Conservation (phyloP, 2,888 invertebrate species). For the Hecatera dysodea region DNA sequence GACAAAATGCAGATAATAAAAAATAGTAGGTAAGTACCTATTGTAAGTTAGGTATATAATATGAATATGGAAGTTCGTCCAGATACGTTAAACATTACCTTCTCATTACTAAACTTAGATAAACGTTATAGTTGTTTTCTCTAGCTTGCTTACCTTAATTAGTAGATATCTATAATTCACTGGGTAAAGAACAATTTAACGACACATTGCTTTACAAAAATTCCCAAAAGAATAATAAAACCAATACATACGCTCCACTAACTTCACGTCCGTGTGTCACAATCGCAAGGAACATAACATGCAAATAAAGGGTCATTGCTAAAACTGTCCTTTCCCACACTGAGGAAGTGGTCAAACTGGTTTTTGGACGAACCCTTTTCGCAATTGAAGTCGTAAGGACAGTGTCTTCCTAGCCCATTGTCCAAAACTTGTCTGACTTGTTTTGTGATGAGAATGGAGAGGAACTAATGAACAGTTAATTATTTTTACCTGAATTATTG, state of each 20-base stretch:
- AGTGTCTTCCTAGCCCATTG: conserved; percentile 82
- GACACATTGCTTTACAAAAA: background rate
- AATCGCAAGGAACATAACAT: conserved; percentile 56
- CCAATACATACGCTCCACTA: conserved; percentile 15
- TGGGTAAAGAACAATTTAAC: background rate
- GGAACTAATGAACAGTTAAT: too few species aligned
- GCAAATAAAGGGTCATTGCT: conserved; percentile 85
- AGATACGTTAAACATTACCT: too few species aligned
- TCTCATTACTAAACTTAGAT: too few species aligned
- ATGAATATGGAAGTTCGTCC: too few species aligned
- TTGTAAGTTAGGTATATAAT: too few species aligned
- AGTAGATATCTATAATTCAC: too few species aligned
- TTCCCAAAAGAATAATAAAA: background rate
- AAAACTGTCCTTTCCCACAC: conserved; percentile 84
- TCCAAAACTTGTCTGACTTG: conserved; percentile 80
- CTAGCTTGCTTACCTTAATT: too few species aligned
- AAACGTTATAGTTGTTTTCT: too few species aligned
- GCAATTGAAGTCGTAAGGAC: conserved; percentile 73
- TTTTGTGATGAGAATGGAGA: conserved; percentile 37
- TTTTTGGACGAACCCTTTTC: conserved; percentile 84
- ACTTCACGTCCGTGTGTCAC: conserved; percentile 47
- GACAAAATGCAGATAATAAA: too few species aligned
- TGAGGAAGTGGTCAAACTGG: conserved; percentile 83
- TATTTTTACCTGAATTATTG: too few species aligned
- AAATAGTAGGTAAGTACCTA: too few species aligned